phyloP scores from a whole-genome alignment of 2,888 invertebrate species.

The Pristionchus fissidentatus region DNA sequence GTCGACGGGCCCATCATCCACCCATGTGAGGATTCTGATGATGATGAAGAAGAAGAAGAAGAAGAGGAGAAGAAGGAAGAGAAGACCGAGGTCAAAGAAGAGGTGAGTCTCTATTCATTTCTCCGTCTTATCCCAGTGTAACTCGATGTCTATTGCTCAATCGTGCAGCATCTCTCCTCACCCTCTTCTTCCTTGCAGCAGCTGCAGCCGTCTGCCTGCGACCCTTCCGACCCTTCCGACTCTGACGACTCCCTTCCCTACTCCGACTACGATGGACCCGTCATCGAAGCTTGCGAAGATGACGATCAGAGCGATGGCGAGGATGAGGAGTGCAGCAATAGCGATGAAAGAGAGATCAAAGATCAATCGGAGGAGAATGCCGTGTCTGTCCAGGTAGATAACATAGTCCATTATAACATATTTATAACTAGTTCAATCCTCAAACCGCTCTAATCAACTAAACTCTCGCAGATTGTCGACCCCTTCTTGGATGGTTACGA shows the following conservation, averaged over 20 bases:
- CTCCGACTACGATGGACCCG: background rate
- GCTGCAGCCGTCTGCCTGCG: background rate
- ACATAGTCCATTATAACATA: too few species aligned
- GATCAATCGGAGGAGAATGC: background rate
- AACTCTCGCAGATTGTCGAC: too few species aligned
- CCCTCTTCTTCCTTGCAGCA: too few species aligned
- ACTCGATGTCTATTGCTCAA: background rate
- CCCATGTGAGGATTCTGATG: background rate
- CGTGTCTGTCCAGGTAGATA: too few species aligned
- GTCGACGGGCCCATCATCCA: slow-evolving; percentile 3
- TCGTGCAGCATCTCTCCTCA: too few species aligned
- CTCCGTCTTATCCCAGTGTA: background rate
- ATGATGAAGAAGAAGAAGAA: background rate
- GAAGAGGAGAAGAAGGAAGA: background rate
- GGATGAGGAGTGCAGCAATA: background rate
- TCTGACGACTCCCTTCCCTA: background rate
- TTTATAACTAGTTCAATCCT: too few species aligned
- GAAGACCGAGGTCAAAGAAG: background rate
- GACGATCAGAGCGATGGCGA: background rate
- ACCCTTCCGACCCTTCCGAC: background rate
- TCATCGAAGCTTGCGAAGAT: background rate
- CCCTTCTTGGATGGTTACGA: too few species aligned
- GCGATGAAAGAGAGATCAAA: background rate
- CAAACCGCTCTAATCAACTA: too few species aligned
- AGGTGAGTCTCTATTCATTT: background rate